Percentiles rank a stretch among this genome's conserved stretches.
Evolutionary conservation across 2,113 vertebrate genomes (phyloP).

Genomic region (Chloropsis cyanopogon): DNA sequence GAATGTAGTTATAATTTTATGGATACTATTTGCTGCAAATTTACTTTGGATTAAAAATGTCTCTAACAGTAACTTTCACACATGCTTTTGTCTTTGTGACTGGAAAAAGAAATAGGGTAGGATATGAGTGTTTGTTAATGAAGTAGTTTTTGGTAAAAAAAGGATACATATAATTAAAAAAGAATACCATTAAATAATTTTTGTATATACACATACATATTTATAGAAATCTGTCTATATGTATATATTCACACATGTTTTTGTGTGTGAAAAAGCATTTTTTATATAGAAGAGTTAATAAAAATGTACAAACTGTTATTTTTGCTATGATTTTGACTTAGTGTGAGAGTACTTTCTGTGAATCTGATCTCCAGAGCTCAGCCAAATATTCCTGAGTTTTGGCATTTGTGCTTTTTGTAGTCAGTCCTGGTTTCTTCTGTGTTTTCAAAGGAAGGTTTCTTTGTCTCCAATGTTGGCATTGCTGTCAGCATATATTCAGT

Average conservation of each 20-base stretch:
- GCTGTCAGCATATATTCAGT: neutral
- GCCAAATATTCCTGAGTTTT: neutral
- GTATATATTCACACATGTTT: fast-evolving
- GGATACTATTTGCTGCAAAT: neutral
- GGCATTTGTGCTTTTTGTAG: neutral
- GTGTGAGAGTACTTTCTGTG: neutral
- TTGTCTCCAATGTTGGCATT: neutral
- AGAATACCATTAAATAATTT: neutral
- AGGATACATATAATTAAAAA: neutral
- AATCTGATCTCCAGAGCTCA: neutral
- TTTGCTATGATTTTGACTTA: neutral
- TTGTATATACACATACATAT: neutral
- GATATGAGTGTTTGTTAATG: neutral
- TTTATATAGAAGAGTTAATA: neutral
- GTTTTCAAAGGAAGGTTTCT: slow-evolving; percentile 7
- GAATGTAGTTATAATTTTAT: neutral
- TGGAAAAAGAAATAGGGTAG: neutral
- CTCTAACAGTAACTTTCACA: neutral
- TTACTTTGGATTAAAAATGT: neutral
- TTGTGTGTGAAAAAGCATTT: neutral
- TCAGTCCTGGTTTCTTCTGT: neutral
- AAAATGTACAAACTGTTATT: neutral
- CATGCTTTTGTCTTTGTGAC: neutral
- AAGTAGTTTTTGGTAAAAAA: neutral
- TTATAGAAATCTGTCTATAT: neutral